These are phyloP conservation scores for Bombus breviceps DNA, from an alignment of 1,140 invertebrate species.

Conservation along the genomic window DNA sequence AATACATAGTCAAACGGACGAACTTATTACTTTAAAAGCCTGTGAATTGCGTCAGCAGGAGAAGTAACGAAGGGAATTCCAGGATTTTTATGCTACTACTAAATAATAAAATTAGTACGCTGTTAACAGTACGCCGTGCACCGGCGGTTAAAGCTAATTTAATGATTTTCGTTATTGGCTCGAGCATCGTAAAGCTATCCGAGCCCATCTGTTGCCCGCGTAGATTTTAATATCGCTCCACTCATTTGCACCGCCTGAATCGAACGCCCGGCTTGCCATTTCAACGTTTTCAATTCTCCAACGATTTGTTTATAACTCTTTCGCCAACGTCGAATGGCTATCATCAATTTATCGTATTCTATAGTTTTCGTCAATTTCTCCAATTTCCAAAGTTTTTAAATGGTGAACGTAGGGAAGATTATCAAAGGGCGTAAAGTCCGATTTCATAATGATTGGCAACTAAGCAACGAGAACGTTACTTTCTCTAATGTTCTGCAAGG, in stretches of 20 bases:
- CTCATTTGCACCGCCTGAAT: slow-evolving; percentile 49
- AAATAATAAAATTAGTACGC: slow-evolving; percentile 79
- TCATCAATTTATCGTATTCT: not conserved
- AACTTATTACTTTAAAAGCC: slow-evolving; percentile 7
- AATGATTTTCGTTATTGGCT: slow-evolving; percentile 81
- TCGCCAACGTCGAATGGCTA: not conserved
- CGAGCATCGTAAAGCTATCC: slow-evolving; percentile 77
- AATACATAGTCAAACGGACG: not conserved
- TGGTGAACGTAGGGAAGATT: not conserved
- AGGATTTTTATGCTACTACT: slow-evolving; percentile 62
- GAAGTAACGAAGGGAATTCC: slow-evolving; percentile 33
- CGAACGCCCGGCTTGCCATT: slow-evolving; percentile 36
- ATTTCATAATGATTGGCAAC: not conserved
- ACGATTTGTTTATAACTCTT: slow-evolving; percentile 44
- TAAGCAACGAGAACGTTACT: not conserved
- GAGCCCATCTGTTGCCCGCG: slow-evolving; percentile 79
- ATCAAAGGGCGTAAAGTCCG: not conserved
- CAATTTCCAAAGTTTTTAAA: not conserved
- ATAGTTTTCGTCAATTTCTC: not conserved
- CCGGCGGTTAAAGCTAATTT: slow-evolving; percentile 76
- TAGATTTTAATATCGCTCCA: slow-evolving; percentile 80
- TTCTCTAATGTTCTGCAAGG: not conserved
- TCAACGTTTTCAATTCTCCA: slow-evolving; percentile 37
- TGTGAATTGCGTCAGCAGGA: slow-evolving; percentile 19
- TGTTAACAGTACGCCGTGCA: slow-evolving; percentile 73